These are phyloP conservation scores for Ceyx margarethae DNA, from an alignment of 2,113 vertebrate species.

Conservation along the genomic window DNA sequence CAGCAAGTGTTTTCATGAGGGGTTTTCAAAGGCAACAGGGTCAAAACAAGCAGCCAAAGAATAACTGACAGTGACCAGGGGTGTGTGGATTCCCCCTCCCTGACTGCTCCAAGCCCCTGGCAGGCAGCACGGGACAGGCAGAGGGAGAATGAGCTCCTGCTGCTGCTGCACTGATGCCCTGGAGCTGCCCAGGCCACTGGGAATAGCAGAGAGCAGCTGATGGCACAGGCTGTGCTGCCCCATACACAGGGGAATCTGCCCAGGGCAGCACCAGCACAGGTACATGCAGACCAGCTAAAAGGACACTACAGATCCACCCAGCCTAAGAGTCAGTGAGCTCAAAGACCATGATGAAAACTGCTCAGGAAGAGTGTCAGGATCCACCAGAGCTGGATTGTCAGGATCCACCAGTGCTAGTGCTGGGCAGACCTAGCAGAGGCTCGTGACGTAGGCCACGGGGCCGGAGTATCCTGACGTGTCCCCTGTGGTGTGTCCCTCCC, in stretches of 20 bases:
- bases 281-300: not conserved
- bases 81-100: not conserved
- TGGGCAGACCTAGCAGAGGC: not conserved
- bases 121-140: accelerated
- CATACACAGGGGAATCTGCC: accelerated
- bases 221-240: accelerated
- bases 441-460: not conserved
- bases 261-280: not conserved
- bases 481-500: not conserved
- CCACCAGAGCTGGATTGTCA: not conserved
- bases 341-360: accelerated
- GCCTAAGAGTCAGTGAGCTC: not conserved
- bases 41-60: not conserved
- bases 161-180: not conserved
- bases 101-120: not conserved
- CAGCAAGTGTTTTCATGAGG: not conserved
- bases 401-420: not conserved
- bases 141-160: not conserved
- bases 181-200: not conserved
- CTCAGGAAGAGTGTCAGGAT: not conserved
- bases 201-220: conserved; percentile 26
- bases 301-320: not conserved
- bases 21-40: conserved; percentile 6
- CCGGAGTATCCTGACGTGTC: not conserved
- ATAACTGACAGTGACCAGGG: not conserved